These are phyloP conservation scores for Bradypodion ventrale DNA, from an alignment of 2,797 vertebrate species.

Conservation along the genomic window DNA sequence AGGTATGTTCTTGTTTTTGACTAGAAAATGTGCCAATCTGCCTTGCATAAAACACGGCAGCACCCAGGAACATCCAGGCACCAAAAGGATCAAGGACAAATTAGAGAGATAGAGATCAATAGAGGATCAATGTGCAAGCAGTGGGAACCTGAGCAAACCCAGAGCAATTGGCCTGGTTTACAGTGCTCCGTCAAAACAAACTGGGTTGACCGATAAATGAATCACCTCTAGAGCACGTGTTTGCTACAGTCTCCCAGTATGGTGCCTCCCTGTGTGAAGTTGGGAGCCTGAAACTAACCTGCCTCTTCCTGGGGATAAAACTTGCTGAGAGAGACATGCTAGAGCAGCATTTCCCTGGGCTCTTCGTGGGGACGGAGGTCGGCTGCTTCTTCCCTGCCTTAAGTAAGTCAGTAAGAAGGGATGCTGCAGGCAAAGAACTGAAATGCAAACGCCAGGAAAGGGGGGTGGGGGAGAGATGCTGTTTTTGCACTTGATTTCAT, in stretches of 20 bases:
- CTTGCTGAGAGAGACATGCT: slow-evolving; percentile 21
- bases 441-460: background rate
- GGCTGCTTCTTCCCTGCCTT: slow-evolving; percentile 41
- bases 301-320: slow-evolving; percentile 42
- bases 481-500: background rate
- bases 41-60: too few species aligned
- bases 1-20: background rate
- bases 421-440: slow-evolving; percentile 1
- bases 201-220: background rate
- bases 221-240: background rate
- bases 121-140: background rate
- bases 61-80: background rate
- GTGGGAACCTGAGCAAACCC: background rate
- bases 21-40: background rate
- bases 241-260: background rate
- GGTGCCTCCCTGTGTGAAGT: slow-evolving; percentile 56
- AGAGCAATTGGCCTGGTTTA: background rate
- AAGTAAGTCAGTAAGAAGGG: slow-evolving; percentile 32
- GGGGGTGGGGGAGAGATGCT: too few species aligned
- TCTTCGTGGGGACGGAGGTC: slow-evolving; percentile 25
- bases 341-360: slow-evolving; percentile 20
- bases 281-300: slow-evolving; percentile 57
- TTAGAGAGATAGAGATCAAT: background rate
- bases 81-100: background rate
- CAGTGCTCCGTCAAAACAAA: too few species aligned